Evolutionary conservation across 2,113 vertebrate species (phyloP).

Genomic region (Nesospiza acunhae): DNA sequence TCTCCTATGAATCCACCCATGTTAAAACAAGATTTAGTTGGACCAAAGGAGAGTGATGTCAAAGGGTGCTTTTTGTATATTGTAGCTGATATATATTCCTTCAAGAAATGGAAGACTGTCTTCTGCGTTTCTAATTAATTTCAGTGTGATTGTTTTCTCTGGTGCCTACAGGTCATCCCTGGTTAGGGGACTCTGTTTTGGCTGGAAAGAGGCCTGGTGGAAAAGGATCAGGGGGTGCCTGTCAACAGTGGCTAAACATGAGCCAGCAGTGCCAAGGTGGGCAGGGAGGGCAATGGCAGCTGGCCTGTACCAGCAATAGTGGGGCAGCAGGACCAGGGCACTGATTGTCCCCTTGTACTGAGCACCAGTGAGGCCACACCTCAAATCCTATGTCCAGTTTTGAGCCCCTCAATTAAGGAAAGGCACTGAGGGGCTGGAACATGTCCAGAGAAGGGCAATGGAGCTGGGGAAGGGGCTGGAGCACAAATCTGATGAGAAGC

Average conservation of each 20-base stretch:
- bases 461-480: not conserved
- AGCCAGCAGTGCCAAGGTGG: not conserved
- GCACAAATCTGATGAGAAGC: not conserved
- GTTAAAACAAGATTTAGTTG: not conserved
- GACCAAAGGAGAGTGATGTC: not conserved
- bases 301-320: no score
- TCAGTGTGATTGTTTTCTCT: not conserved
- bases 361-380: not conserved
- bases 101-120: rapidly evolving
- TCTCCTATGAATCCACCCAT: not conserved
- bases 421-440: not conserved
- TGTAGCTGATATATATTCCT: not conserved
- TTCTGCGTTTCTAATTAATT: not conserved
- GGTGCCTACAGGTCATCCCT: not conserved
- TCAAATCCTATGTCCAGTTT: not conserved
- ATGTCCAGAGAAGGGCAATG: not conserved
- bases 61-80: not conserved
- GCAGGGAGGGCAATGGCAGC: not conserved
- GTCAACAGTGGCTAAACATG: not conserved
- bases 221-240: not conserved
- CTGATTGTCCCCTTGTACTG: not conserved
- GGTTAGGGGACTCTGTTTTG: not conserved
- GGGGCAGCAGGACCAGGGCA: not conserved
- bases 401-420: not conserved
- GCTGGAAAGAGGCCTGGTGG: not conserved